phyloP scores from a whole-genome alignment of 2,888 invertebrate genomes.

The Hipparchia semele region DNA sequence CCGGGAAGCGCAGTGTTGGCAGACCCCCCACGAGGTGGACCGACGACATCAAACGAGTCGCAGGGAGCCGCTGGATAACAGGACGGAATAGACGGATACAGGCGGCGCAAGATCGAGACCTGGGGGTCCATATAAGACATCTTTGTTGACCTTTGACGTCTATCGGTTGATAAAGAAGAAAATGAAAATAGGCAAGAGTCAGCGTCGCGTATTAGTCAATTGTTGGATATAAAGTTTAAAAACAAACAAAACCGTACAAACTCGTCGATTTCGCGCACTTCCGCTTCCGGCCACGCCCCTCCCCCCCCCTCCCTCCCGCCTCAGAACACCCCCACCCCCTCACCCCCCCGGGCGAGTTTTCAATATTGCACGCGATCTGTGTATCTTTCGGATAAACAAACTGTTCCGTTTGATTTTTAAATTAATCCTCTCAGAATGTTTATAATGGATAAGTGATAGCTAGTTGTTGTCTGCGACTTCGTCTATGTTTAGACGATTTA shows the following conservation, averaged over 20 bases:
- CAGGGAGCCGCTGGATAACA: too few species aligned
- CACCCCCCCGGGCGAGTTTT: slow-evolving; percentile 8
- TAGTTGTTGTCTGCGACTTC: background rate
- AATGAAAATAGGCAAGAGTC: too few species aligned
- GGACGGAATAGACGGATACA: too few species aligned
- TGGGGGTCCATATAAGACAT: too few species aligned
- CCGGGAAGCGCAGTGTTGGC: too few species aligned
- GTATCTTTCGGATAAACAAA: slow-evolving; percentile 5
- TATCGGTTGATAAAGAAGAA: too few species aligned
- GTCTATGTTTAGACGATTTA: too few species aligned
- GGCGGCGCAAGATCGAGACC: too few species aligned
- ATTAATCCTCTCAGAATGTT: background rate
- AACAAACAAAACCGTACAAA: slow-evolving; percentile 22
- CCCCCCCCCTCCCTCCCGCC: background rate
- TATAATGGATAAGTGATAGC: background rate
- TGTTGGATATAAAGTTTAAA: slow-evolving; percentile 13
- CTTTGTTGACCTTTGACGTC: too few species aligned
- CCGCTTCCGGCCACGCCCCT: slow-evolving; percentile 33
- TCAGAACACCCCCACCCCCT: background rate
- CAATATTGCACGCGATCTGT: slow-evolving; percentile 13
- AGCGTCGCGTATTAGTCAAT: background rate
- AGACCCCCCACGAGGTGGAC: too few species aligned
- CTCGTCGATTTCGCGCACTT: slow-evolving; percentile 19
- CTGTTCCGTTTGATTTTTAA: background rate
- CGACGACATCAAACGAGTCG: too few species aligned